Percentiles rank a stretch among this genome's conserved stretches.
phyloP scores from a whole-genome alignment of 2,888 invertebrate genomes.

The Euphydryas editha region DNA sequence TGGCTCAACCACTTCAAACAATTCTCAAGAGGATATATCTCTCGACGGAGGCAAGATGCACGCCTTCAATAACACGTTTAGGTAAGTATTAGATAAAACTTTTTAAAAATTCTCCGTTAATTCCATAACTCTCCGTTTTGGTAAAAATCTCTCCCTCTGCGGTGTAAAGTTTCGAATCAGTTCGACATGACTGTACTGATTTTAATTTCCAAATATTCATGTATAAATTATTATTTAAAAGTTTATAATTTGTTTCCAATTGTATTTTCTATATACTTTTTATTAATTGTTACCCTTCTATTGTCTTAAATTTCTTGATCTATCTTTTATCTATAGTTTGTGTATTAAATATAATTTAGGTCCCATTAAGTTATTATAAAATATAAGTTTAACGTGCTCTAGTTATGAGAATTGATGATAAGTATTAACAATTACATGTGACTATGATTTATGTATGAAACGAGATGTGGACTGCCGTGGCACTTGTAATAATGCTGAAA shows the following conservation, averaged over 20 bases:
- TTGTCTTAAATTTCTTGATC: slow-evolving; percentile 15
- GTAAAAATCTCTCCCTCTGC: slow-evolving; percentile 7
- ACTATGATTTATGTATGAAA: too few relatives aligned
- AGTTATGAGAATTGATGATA: too few relatives aligned
- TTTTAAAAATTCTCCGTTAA: slow-evolving; percentile 4
- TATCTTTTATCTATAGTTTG: slow-evolving; percentile 26
- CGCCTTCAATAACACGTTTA: slow-evolving; percentile 90
- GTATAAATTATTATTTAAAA: slow-evolving; percentile 14
- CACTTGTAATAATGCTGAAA: too few relatives aligned
- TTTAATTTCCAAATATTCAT: slow-evolving; percentile 7
- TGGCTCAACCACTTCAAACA: slow-evolving; percentile 86
- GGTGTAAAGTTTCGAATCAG: slow-evolving; percentile 16
- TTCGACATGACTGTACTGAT: slow-evolving; percentile 22
- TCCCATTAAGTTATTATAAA: slow-evolving; percentile 39
- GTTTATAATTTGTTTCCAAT: slow-evolving; percentile 14
- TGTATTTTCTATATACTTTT: slow-evolving; percentile 5
- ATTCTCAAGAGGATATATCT: slow-evolving; percentile 91
- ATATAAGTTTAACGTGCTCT: slow-evolving; percentile 39
- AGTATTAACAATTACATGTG: too few relatives aligned
- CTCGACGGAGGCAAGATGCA: slow-evolving; percentile 93
- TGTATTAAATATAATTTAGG: slow-evolving; percentile 33
- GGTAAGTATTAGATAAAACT: slow-evolving; percentile 85
- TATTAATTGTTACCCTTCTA: slow-evolving; percentile 8
- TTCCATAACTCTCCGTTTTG: not conserved
- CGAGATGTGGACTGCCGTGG: too few relatives aligned